Evolutionary conservation across 1,140 invertebrate genomes (phyloP), one percentile per base, ranked within the genome.

Genomic region (Andricus grossulariae): DNA sequence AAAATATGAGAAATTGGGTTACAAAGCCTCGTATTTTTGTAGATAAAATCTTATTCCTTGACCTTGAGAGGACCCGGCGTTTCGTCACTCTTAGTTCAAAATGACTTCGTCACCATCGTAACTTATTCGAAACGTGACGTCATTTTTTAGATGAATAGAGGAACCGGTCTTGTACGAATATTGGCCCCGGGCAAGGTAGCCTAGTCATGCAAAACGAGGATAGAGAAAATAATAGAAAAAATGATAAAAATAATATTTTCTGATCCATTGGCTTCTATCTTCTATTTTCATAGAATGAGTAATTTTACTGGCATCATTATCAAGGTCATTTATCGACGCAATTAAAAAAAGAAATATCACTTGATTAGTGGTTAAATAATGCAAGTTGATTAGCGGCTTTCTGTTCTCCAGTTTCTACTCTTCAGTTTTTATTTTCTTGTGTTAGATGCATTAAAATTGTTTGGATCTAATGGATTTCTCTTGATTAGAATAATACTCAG

Each of bases 51-150:
- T 3, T 18, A 72, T 50, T 32, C 52, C 51, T 16, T 73, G 82
- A 81, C 83, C 83, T 86, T 86, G 86, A 76, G 25, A 71, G 77
- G 77, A 70, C 74, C 78, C 72, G 80, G 86, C 6, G 85, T 89
- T 87, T 89, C 82, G 82, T 88, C 87, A 89, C 84, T 80, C 60
- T 52, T 39, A 52, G 75, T 77, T 71, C 79, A 79, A 80, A 78
- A 75, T 52, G 75, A 50, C 71, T 71, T 60, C 80, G 73, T 76
- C 73, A 74, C 81, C 75, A 77, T 81, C 54, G 78, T 86, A 86
- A 87, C 73, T 88, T 87, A 85, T 88, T 86, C 82, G 80, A 84
- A 82, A 75, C 83, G 78, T 89, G 86, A 89, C 86, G 86, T 89
- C 85, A 88, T 76, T 75, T 54, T 73, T 75, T 75, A 74, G 55